Conservation (phyloP, 2,888 invertebrate genomes). For the Nematopogon swammerdamellus region DNA sequence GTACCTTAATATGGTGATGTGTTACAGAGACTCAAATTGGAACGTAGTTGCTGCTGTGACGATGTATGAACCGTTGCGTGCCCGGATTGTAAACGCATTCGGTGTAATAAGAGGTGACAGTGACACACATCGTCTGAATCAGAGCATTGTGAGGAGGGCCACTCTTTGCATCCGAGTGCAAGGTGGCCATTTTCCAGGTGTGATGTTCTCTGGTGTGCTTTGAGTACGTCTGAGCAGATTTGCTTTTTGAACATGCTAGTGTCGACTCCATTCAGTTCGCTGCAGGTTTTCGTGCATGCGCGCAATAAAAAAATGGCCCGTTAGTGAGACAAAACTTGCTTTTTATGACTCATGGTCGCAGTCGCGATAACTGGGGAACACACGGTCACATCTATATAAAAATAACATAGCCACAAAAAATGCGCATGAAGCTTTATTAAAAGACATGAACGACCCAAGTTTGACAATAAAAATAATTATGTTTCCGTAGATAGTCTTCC, state of each 20-base stretch:
- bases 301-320: conserved; percentile 7
- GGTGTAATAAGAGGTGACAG: no score
- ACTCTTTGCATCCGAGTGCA: no score
- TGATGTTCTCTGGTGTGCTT: conserved; percentile 4
- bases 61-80: no score
- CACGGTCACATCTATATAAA: conserved; percentile 9
- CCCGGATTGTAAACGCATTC: no score
- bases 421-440: conserved; percentile 9
- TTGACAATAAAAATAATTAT: conserved; percentile 10
- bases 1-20: no score
- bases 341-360: conserved; percentile 5
- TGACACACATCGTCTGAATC: no score
- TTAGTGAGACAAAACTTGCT: conserved; percentile 9
- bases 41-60: no score
- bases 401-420: conserved; percentile 14
- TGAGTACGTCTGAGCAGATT: conserved; percentile 7
- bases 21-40: no score
- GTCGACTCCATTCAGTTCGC: background rate
- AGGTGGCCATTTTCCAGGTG: no score
- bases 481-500: no score
- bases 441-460: conserved; percentile 6
- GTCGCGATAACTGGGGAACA: conserved; percentile 5
- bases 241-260: conserved; percentile 6
- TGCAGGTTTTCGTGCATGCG: conserved; percentile 1
- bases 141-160: no score